These are phyloP conservation scores for Leptopilina syphax DNA, from an alignment of 2,888 invertebrate species.

Conservation along the genomic window DNA sequence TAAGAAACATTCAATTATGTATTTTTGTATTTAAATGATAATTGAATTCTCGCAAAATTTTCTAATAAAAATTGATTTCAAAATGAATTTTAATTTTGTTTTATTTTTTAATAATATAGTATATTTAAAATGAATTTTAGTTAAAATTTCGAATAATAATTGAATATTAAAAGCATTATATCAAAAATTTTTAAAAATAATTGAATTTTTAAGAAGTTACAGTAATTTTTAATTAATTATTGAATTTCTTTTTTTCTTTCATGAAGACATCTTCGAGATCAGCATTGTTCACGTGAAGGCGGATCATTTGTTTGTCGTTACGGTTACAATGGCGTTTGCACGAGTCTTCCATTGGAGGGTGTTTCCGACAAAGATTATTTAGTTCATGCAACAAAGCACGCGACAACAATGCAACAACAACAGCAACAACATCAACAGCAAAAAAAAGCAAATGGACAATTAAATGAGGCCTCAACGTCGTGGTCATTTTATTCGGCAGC, in stretches of 20 bases:
- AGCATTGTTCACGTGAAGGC: conserved; percentile 90
- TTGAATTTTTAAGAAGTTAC: no score
- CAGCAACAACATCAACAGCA: conserved; percentile 47
- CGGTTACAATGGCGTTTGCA: conserved; percentile 91
- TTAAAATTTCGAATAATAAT: no score
- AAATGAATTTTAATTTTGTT: no score
- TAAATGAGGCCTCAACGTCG: conserved; percentile 64
- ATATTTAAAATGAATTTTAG: no score
- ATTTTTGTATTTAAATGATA: no score
- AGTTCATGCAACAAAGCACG: conserved; percentile 64
- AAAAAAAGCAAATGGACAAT: conserved; percentile 78
- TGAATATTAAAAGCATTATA: no score
- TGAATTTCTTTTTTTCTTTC: conserved; percentile 59
- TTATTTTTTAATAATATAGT: no score
- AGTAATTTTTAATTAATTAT: no score
- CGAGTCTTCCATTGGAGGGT: conserved; percentile 92
- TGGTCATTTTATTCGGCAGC: conserved; percentile 95
- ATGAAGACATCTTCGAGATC: conserved; percentile 85
- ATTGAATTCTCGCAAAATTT: no score
- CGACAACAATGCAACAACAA: conserved; percentile 54
- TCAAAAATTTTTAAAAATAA: no score
- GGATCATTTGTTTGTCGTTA: conserved; percentile 92
- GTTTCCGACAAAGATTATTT: conserved; percentile 87
- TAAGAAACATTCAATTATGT: no score
- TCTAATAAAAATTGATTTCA: no score